Percentiles rank a stretch among this genome's conserved stretches.
These are phyloP conservation scores for Drosophila buzzatii DNA, from an alignment of 2,888 invertebrate genomes.

Conservation along the genomic window DNA sequence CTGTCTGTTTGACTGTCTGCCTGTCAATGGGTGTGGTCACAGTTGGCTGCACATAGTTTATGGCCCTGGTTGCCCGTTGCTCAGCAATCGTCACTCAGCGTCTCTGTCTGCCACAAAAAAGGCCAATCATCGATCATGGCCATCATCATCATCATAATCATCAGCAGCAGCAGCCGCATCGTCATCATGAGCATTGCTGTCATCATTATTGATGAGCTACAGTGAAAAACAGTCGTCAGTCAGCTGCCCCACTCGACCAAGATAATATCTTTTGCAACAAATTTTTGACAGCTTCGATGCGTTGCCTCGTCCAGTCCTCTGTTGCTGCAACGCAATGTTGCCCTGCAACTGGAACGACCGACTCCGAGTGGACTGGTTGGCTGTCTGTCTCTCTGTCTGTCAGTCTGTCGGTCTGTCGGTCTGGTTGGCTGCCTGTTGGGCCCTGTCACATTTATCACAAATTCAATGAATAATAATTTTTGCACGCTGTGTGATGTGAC, in stretches of 20 bases:
- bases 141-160: slow-evolving; percentile 79
- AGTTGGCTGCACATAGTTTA: slow-evolving; percentile 62
- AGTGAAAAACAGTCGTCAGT: slow-evolving; percentile 61
- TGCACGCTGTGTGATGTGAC: slow-evolving; percentile 83
- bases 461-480: slow-evolving; percentile 85
- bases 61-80: slow-evolving; percentile 47
- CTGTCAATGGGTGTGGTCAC: slow-evolving; percentile 77
- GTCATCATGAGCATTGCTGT: slow-evolving; percentile 43
- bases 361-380: slow-evolving; percentile 16
- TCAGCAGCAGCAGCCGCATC: slow-evolving; percentile 69
- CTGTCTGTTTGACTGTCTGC: slow-evolving; percentile 27
- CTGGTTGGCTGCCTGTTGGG: slow-evolving; percentile 66
- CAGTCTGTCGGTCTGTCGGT: neutral
- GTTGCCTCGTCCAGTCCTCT: slow-evolving; percentile 47
- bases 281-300: slow-evolving; percentile 83
- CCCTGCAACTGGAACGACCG: slow-evolving; percentile 25
- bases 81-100: slow-evolving; percentile 75
- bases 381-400: slow-evolving; percentile 46
- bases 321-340: slow-evolving; percentile 39
- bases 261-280: slow-evolving; percentile 84
- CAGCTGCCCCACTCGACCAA: slow-evolving; percentile 50
- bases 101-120: slow-evolving; percentile 69
- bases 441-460: slow-evolving; percentile 85
- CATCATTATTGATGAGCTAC: slow-evolving; percentile 70
- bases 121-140: slow-evolving; percentile 84